Base-by-base conservation (phyloP, 2,797 vertebrate species). In the Columba guinea region DNA sequence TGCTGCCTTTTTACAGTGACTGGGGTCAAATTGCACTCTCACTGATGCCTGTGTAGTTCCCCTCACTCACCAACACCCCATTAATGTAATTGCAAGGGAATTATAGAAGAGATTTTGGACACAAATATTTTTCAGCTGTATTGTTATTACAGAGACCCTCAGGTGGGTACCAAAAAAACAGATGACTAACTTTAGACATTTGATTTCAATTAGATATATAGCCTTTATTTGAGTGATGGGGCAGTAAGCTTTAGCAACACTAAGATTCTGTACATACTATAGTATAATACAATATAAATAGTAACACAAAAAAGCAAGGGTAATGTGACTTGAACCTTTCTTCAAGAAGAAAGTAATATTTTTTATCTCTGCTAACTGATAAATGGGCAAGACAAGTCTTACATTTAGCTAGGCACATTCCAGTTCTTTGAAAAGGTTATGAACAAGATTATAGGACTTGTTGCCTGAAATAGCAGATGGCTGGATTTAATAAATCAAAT, bases 231-330 rank as follows among this genome's bases (percentile, higher is more conserved):
- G 34, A 82, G 35, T 2, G 2, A 68, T 14, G 7, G 22, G 4
- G 21, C 39, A 71, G 20, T 34, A 90, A 74, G 46, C 6, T 74
- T 83, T 26, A 92, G 35, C 28, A 76, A 73, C 19, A 9, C 13
- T 62, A 24, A 49, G 48, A 24, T 24, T 67, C 18, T 46, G 44
- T 46, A 20, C 44, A 46, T 46, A 10, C 19, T 46, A 46, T 46
- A 75, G 55, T 13, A 28, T 18, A 87, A 69, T 63, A 93, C n/a
- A 78, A 88, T 41, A 41, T 19, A 44, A 44, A 93, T 26, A 87
- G 35, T 24, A 84, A 62, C 34, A 55, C 9, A 52, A 85, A 78
- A 74, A 86, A 63, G 18, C 24, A 84, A 89, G 27, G 13, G 14
- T 88, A 63, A 67, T 0, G 0, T 41, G 27, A 55, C 55, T 76